Evolutionary conservation across 2,888 invertebrate species (phyloP), one percentile per base, ranked within the genome.

Genomic region (Nowickia ferox): DNA sequence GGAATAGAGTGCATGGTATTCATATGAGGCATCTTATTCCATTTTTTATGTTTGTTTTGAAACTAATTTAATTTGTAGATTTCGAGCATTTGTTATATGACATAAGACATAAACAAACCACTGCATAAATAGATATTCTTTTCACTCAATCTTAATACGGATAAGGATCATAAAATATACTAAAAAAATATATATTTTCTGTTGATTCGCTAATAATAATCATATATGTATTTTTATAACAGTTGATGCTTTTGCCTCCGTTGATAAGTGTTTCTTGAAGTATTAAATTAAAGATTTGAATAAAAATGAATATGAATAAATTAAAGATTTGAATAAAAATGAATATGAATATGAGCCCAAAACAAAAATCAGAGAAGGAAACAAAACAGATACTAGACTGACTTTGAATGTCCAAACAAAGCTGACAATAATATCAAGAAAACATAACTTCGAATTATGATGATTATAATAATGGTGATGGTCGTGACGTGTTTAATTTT

Each of bases 401-500:
- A 84, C 42, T 69, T 74, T 44, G 53, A 81, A 75, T 81, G 61
- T 75, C 81, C 81, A 75, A 81, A 68, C 68, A 75, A 75, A 81
- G 53, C 81, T 81, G 75, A 81, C 81, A 74, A 81, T 78, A 78
- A 69, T 81, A 81, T 81, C 59, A 68, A 74, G 59, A 81, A 61
- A 68, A 81, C 81, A 81, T 81, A 81, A 75, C 68, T 81, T 81
- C 51, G 68, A 81, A 81, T 81, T 81, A 81, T 69, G 81, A 81
- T 75, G 81, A 78, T 81, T 79, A 66, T 71, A 83, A 83, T 86
- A 79, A 83, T 83, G 76, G 75, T 83, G 86, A 79, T 83, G 86
- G 76, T 79, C 79, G 83, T 86, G 83, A 86, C 76, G 83, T 65
- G 71, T 66, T 72, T 69, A 8, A 65, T 19, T 77, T 76, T 59